phyloP scores from a whole-genome alignment of 2,888 invertebrate genomes.

The Anorthoa munda region DNA sequence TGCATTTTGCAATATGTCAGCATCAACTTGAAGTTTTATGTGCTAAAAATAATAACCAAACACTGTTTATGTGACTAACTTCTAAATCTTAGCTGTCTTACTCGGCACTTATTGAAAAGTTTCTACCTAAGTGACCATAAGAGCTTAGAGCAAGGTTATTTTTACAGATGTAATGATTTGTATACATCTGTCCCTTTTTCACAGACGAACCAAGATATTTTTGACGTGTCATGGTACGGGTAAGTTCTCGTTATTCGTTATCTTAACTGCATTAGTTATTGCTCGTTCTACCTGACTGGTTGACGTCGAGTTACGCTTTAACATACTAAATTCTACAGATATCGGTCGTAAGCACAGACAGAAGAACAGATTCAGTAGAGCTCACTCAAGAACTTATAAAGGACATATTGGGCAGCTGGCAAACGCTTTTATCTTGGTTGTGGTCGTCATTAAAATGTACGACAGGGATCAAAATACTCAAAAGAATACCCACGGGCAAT shows the following conservation, averaged over 20 bases:
- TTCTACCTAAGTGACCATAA: no score
- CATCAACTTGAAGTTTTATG: not conserved
- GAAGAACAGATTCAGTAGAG: not conserved
- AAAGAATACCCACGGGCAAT: not conserved
- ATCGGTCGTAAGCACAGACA: not conserved
- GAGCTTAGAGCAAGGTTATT: no score
- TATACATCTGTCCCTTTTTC: no score
- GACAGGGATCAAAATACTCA: not conserved
- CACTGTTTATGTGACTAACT: no score
- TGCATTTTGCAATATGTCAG: not conserved
- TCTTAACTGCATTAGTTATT: constrained; percentile 43
- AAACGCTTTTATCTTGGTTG: not conserved
- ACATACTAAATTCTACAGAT: not conserved
- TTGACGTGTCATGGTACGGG: no score
- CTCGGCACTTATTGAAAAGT: constrained; percentile 4
- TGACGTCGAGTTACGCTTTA: constrained; percentile 16
- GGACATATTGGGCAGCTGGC: not conserved
- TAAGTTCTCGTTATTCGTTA: constrained; percentile 21
- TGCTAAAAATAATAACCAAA: not conserved
- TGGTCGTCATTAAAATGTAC: not conserved
- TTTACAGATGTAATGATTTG: no score
- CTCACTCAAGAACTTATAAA: not conserved
- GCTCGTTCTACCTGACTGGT: constrained; percentile 15
- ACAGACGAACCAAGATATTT: no score
- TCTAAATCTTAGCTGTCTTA: no score